These are phyloP conservation scores for Lutjanus campechanus DNA, from an alignment of 2,797 vertebrate genomes.

Conservation along the genomic window DNA sequence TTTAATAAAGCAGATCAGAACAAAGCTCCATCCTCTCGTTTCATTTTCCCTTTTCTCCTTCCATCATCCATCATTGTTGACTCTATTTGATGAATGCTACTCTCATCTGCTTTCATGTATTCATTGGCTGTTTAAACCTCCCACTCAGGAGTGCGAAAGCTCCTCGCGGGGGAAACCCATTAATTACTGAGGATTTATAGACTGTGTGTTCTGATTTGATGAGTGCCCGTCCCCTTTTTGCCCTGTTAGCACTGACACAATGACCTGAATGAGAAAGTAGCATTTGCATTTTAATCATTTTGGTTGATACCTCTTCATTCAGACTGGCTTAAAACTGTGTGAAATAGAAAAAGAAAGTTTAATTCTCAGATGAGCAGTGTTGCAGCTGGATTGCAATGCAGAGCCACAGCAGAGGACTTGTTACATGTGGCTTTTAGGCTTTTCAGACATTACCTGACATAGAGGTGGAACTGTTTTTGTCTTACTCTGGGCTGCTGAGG, in stretches of 20 bases:
- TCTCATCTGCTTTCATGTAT: slow-evolving; percentile 40
- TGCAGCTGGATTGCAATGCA: slow-evolving; percentile 2
- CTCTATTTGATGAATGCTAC: slow-evolving; percentile 19
- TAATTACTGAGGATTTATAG: slow-evolving; percentile 55
- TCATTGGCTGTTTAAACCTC: slow-evolving; percentile 52
- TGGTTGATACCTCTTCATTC: slow-evolving; percentile 5
- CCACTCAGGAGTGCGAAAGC: slow-evolving; percentile 29
- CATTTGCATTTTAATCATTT: slow-evolving; percentile 51
- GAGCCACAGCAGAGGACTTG: background rate
- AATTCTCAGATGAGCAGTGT: background rate
- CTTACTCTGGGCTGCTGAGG: background rate
- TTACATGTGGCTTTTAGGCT: background rate
- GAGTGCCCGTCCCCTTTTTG: slow-evolving; percentile 26
- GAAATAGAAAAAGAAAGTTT: background rate
- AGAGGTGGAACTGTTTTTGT: background rate
- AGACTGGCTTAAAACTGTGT: slow-evolving; percentile 2
- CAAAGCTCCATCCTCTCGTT: slow-evolving; percentile 14
- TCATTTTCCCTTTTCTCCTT: background rate
- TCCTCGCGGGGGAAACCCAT: slow-evolving; percentile 28
- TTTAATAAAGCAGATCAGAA: slow-evolving; percentile 54
- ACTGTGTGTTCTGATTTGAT: slow-evolving; percentile 42
- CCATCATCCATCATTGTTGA: slow-evolving; percentile 5
- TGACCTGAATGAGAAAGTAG: slow-evolving; percentile 45
- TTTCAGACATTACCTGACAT: background rate
- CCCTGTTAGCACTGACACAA: slow-evolving; percentile 27